Conservation (phyloP, 2,888 invertebrate genomes). For the Drosophila ezoana region DNA sequence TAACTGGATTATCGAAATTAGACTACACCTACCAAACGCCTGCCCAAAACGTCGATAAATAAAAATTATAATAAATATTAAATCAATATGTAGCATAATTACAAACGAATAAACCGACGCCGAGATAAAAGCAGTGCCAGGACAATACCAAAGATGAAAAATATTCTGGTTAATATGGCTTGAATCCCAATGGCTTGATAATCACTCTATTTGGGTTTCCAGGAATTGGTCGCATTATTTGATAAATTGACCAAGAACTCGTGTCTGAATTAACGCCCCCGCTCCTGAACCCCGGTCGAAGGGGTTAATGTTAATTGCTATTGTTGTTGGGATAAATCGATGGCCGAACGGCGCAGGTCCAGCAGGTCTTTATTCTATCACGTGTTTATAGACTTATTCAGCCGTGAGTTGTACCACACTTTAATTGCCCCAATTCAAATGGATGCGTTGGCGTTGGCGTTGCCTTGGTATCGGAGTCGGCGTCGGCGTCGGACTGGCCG, state of each 20-base stretch:
- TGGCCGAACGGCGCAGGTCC: conserved; percentile 1
- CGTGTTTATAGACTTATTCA: conserved; percentile 69
- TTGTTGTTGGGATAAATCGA: conserved; percentile 54
- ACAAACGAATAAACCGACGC: conserved; percentile 45
- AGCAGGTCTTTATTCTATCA: conserved; percentile 51
- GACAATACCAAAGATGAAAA: conserved; percentile 14
- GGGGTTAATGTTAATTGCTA: conserved; percentile 71
- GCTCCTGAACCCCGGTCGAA: conserved; percentile 47
- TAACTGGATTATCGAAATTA: neutral
- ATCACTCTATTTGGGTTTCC: conserved; percentile 72
- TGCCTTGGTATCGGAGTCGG: conserved; percentile 26
- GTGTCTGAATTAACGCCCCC: conserved; percentile 81
- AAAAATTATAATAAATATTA: conserved; percentile 38
- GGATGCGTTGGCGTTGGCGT: conserved; percentile 65
- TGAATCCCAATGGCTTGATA: conserved; percentile 39
- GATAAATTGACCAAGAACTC: conserved; percentile 79
- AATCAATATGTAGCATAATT: conserved; percentile 67
- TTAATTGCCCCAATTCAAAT: conserved; percentile 81
- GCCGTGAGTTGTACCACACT: conserved; percentile 66
- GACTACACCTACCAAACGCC: neutral
- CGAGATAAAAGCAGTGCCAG: conserved; percentile 26
- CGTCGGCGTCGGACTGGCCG: conserved; percentile 32
- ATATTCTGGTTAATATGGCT: conserved; percentile 10
- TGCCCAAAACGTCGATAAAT: conserved; percentile 18
- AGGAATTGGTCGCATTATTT: conserved; percentile 67